Base-by-base conservation (phyloP, 2,113 vertebrate genomes). In the Nematolebias whitei region DNA sequence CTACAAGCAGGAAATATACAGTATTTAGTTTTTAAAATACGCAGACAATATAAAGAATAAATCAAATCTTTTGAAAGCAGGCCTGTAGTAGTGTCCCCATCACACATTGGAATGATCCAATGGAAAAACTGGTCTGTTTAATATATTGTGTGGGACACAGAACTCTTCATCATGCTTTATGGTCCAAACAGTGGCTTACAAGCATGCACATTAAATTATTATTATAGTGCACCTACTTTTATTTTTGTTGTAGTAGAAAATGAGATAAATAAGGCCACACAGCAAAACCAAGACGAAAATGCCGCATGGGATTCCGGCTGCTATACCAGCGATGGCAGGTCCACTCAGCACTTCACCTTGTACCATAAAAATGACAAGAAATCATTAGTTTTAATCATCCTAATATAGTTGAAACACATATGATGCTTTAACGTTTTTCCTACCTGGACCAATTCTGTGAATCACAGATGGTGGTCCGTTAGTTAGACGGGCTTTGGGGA, bases 281-380 rank as follows among this genome's bases (percentile, higher is more conserved):
- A 90, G 18, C 52, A 92, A 54, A 12, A 87, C 2, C 16, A 92
- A 66, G 50, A 89, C 29, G n/a, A 93, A 41, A 14, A 93, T 10
- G 18, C 77, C 63, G 22, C 85, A 91, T 4, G 92, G 92, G 74
- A 92, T 86, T 43, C 91, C 92, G 14, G 90, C 90, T 55, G 91
- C 89, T 2, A 93, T 76, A n/a, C 89, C 92, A 44, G 87, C 83
- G 12, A 93, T 85, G 57, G 87, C 88, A 1, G 89, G 13, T 0
- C 71, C 71, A 18, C 87, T 91, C 48, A 93, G 74, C 5, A 90
- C 90, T 2, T 60, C 59, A 40, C 59, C 82, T 88, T 16, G 2
- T 4, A 6, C 19, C 23, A 75, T 12, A 43, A 55, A 9, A 11
- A 78, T 11, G 67, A 6, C 57, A 15, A 9, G 2, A 2, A 12